These are phyloP conservation scores for Halcyon smyrnensis DNA, from an alignment of 2,797 vertebrate genomes.

Conservation along the genomic window DNA sequence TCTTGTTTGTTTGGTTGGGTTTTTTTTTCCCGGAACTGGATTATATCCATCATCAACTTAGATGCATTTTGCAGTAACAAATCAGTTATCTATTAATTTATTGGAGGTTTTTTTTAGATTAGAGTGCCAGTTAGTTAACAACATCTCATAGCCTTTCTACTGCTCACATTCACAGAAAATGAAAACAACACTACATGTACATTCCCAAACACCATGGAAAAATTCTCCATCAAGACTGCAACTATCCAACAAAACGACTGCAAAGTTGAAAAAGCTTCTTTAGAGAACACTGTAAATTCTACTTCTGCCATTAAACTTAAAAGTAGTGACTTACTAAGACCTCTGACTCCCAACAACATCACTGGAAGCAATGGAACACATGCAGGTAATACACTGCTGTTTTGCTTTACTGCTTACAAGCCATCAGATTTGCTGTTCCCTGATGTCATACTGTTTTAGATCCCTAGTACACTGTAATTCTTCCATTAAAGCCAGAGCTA, in stretches of 20 bases:
- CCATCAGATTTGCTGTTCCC: background rate
- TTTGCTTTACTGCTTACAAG: background rate
- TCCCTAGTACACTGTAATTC: background rate
- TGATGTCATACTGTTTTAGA: background rate
- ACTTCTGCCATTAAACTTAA: background rate
- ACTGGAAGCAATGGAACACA: conserved; percentile 33
- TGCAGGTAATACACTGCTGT: conserved; percentile 61
- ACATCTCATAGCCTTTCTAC: background rate
- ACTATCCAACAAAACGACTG: conserved; percentile 45
- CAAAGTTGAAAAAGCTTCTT: background rate
- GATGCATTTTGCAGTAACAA: background rate
- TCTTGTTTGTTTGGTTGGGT: background rate
- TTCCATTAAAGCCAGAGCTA: background rate
- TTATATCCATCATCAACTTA: background rate
- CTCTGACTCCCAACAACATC: background rate
- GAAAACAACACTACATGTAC: conserved; percentile 68
- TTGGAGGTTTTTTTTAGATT: too few species aligned
- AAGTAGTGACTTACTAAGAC: conserved; percentile 28
- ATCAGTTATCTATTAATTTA: background rate
- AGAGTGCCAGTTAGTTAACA: background rate
- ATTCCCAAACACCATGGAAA: conserved; percentile 18
- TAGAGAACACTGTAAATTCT: background rate
- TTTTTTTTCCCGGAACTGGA: background rate
- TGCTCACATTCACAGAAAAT: conserved; percentile 72
- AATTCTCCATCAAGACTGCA: conserved; percentile 62